Evolutionary conservation across 2,797 vertebrate species (phyloP), one percentile per base, ranked within the genome.

Genomic region (Euphonia xanthogaster): DNA sequence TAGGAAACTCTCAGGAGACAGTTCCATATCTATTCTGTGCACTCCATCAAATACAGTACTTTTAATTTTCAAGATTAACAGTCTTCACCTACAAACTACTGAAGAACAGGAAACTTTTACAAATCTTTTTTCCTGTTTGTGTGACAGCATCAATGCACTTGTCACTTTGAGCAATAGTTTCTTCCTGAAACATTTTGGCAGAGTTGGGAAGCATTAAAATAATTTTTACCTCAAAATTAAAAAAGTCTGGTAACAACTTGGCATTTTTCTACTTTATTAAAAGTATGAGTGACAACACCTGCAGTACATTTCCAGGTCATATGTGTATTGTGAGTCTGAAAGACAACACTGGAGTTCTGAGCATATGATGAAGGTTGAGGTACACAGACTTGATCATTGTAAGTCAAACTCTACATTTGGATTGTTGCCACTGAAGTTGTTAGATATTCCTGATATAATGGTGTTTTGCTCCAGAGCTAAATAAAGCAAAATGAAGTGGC

Each of bases 21-120:
- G 48, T 71, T 87, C 54, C 60, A 1, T 84, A 76, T 82, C 72
- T 94, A 10, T 74, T 81, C 90, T 55, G 33, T 63, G 92, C 76
- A 76, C 37, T 93, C 74, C 55, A 92, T 92, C 80, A 88, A 91
- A 74, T 50, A 66, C 20, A 88, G 24, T 48, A 75, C 61, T 93
- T 93, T 17, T 73, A 48, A 76, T 75, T 92, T 90, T 72, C 47
- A 86, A 79, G 82, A 94, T 96, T 88, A 95, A 25, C 37, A 78
- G 12, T 93, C 53, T 87, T 93, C 75, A 65, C 60, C 63, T 87
- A 51, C 62, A 91, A 94, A 73, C 55, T 79, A 44, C 60, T 74
- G 91, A 96, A 97, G 91, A 86, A 89, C 75, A 70, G 37, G 21
- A 83, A 72, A 82, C 20, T 71, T 94, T 71, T 55, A 84, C 20